Base-by-base conservation (phyloP, 2,888 invertebrate species). In the Harpalus rubripes region DNA sequence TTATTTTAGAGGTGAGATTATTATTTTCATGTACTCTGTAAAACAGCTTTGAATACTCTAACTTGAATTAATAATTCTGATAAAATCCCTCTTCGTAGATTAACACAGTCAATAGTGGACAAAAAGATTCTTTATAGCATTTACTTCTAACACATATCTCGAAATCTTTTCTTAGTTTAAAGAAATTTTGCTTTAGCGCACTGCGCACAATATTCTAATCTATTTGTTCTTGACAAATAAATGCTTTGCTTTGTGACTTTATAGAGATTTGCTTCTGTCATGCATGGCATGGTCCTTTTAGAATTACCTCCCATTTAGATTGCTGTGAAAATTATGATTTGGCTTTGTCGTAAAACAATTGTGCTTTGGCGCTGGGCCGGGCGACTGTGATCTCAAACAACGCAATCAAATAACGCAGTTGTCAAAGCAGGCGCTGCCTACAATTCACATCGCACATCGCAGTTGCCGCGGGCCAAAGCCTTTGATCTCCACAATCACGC, bases 401-500 rank as follows among this genome's bases (percentile, higher is more conserved):
- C 61, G 68, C 68, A 82, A 82, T 82, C 82, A 68, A 82, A 72
- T 72, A 82, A 82, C 82, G 56, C 44, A 82, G 65, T 72, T 72
- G 82, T 82, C 82, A 82, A 82, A 82, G 82, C 59, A 82, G 41
- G 72, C 82, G 32, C 15, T 39, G 85, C 56, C 39, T 39, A 65
- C 78, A 84, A 39, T 56, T 22, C 79, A 7, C 79, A 74, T 58
- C 83, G 44, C 56, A 80, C 74, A 52, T 65, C 74, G 72, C 39
- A 15, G 63, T 2, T n/a, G 81, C 63, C 52, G 52, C 59, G 61
- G 26, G 58, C 84, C 87, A 86, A 86, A 87, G 86, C 87, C 89
- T 90, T 90, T 90, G 90, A 90, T 90, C 90, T 88, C 87, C 12
- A 89, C 89, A 89, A 90, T 90, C 90, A 89, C 88, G 86, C 87